Base-by-base conservation (phyloP, 2,888 invertebrate species). In the Orthosia gracilis region DNA sequence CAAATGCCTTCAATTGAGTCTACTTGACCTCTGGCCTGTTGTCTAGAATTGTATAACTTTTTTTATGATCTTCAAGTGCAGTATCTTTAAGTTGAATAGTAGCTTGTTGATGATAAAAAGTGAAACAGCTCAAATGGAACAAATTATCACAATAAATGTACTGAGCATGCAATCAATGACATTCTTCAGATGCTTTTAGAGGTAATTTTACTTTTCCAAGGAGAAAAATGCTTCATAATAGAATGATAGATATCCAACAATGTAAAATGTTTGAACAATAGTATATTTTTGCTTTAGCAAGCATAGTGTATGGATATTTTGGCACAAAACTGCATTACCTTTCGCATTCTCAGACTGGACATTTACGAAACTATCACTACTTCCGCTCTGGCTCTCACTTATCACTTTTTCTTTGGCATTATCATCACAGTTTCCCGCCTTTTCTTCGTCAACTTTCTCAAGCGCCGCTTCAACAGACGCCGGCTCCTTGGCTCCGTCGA, bases 371-470 rank as follows among this genome's bases (percentile, higher is more conserved):
- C 84, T 88, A 84, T 90, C 86, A 87, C 81, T 88, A 76, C 88
- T 91, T 73, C 89, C 92, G 86, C 88, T 90, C 86, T 87, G 89
- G 62, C 76, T 89, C 76, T 91, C 92, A 89, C 78, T 91, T 87
- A 91, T 78, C 87, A 85, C 92, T 89, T 93, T 93, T 91, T 96
- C 95, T 96, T 96, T 96, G 96, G 96, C 93, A 95, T 95, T 92
- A 88, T 94, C 95, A 95, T 95, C 96, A 96, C 96, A 94, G 92
- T 80, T 92, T 89, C 89, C 93, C 90, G 89, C 90, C 85, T 90
- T 91, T 84, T 89, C 91, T 62, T 87, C 90, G 52, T 85, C 87
- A 71, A 79, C 77, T 79, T 87, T 88, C 76, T 89, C 91, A 47
- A 85, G 85, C 40, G 86, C 85, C 69, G 86, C 83, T 73, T 89